Base-by-base conservation (phyloP, 30 jellyfish, hydroid and myxozoan species). In the Sanderia malayensis region DNA sequence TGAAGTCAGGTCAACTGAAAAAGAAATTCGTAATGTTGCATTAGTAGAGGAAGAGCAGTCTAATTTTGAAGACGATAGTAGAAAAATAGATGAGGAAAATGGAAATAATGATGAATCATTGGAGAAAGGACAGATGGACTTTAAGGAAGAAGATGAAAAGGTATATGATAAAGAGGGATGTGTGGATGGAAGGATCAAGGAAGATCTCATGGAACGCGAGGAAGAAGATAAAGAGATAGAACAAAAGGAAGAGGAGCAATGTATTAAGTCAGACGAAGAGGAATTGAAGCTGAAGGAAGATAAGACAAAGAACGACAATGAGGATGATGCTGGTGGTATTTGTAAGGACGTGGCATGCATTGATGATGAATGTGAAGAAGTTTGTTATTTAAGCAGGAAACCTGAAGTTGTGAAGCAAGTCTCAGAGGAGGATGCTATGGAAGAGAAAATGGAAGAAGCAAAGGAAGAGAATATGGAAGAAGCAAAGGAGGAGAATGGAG, bases 401-500 rank as follows among this genome's bases (percentile, higher is more conserved):
- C 60, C 7, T 64, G 46, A 26, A 2, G 31, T 9, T 2, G 76
- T 26, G 20, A 41, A 41, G 15, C 11, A 41, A 15, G 8, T 41
- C 15, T 41, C 55, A 15, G 55, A 41, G 15, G 55, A 15, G 55
- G 55, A 41, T 6, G 55, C 27, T 9, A 10, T 20, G 4, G 76
- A 17, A 64, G 46, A 20, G 61, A 9, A 31, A 34, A 15, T 6
- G 15, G 7, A 67, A 2, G 15, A 37, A 26, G 18, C 15, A 67
- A 44, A 67, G 27, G 79, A 67, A 34, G 64, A 67, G 64, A 41
- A 15, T 41, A 41, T 41, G 55, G 15, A 41, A 41, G 55, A 41
- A 41, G 55, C 8, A 41, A 41, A 41, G 8, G 15, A 6, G 15
- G 55, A 41, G 15, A 41, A 15, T 41, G 55, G 15, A 41, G 55